Percentiles rank a stretch among this genome's conserved stretches.
These are phyloP conservation scores for Pantherophis guttatus DNA, from an alignment of 2,113 vertebrate genomes.

Conservation along the genomic window DNA sequence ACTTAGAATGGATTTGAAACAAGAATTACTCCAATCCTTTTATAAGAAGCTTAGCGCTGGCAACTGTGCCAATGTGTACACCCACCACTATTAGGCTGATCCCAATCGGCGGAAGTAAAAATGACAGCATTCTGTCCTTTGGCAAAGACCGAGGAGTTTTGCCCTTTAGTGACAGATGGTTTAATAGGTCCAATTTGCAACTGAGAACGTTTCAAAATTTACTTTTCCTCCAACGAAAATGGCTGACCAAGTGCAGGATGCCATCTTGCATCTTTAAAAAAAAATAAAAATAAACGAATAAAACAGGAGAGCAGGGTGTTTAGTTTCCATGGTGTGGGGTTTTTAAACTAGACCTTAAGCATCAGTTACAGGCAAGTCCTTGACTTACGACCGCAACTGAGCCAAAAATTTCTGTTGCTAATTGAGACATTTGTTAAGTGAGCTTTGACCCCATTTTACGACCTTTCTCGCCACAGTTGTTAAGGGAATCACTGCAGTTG, in stretches of 20 bases:
- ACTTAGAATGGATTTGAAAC: not conserved
- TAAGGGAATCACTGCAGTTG: no score
- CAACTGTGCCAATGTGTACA: not conserved
- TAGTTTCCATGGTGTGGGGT: not conserved
- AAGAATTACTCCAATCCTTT: not conserved
- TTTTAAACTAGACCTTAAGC: not conserved
- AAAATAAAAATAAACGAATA: not conserved
- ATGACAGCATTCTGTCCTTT: not conserved
- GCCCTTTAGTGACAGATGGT: not conserved
- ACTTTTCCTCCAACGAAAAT: not conserved
- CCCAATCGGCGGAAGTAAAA: not conserved
- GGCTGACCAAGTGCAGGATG: not conserved
- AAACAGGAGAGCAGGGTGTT: not conserved
- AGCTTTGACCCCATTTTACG: no score
- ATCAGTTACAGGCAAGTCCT: not conserved
- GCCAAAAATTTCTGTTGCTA: no score
- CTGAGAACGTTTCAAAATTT: not conserved
- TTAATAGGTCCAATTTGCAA: not conserved
- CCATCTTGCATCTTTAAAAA: not conserved
- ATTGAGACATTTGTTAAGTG: no score
- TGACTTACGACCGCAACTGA: no score
- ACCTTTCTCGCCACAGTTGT: no score
- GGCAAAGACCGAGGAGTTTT: not conserved
- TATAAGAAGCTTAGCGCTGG: not conserved
- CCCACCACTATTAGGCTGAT: not conserved